Base-by-base conservation (phyloP, 30 jellyfish, hydroid and myxozoan species). In the Nemopilema nomurai region DNA sequence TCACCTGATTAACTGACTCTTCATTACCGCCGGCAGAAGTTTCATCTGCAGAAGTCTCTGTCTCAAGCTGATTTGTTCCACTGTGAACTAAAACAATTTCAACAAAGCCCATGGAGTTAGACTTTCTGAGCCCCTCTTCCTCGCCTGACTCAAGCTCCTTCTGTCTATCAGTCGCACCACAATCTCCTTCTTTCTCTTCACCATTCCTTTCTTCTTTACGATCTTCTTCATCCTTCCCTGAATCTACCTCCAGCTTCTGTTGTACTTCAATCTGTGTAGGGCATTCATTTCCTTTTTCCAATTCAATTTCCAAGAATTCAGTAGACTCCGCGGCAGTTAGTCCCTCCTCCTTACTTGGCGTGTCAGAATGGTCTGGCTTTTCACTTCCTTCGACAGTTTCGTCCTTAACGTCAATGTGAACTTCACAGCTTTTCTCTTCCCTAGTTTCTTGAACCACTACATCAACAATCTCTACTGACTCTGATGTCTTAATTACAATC, bases 331-430 rank as follows among this genome's bases (percentile, higher is more conserved):
- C 28, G 1, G 33, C 76, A 23, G 72, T 4, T 67, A 7, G 21
- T 67, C 17, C 76, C 30, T 4, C 23, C 33, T 18, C 0, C 76
- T 8, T 4, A 63, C 25, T 67, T 67, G 7, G 21, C 19, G 76
- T 29, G 23, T 18, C 52, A 6, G 50, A 21, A 4, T 3, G 8
- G 9, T 8, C 21, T 23, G 21, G 51, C 16, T 29, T 23, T 4
- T 23, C 76, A 29, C 20, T 32, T 67, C 23, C 76, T 67, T 28
- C 76, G 32, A 67, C 51, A 23, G 76, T 22, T 32, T 67, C 51
- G 16, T 21, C 33, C 49, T 16, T n/a, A 23, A 32, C 17, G 6
- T 67, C 76, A 7, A 67, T 32, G 23, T 18, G 19, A 19, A 18
- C 49, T 1, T 21, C 76, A 67, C 16, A 8, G 16, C 19, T 18